Evolutionary conservation across 2,797 vertebrate genomes (phyloP), one percentile per base, ranked within the genome.

Genomic region (Pseudotriccus pelzelni): DNA sequence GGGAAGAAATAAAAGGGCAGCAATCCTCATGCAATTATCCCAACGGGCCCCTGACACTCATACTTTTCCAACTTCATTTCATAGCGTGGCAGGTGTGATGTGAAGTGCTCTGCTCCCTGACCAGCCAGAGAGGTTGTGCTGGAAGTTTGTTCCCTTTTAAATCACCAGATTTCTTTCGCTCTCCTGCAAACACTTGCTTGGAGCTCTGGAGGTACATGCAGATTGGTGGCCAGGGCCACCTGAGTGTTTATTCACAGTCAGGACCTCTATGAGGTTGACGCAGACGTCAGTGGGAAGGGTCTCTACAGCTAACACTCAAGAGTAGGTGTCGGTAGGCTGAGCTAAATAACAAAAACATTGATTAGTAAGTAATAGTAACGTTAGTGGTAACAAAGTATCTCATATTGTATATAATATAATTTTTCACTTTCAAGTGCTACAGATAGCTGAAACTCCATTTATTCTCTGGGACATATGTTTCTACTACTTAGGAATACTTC

Each of bases 251-350:
- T 62, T 64, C 30, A 15, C 39, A 63, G 55, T 58, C 36, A 28
- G 37, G 32, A 50, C 53, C 27, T 66, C 43, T 36, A 7, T 0
- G 0, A 81, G 19, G 10, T 2, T 70, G 63, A 41, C 0, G 0
- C 1, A 3, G 30, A 8, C 16, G 64, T 85, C 41, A 36, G 28
- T 2, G 7, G 20, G 63, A 62, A 79, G 49, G 63, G 47, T 68
- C 53, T 36, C 60, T 49, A 10, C 28, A 87, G 59, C 21, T 44
- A 37, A 2, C 32, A 7, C 32, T 47, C 36, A 24, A 44, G 34
- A 47, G 41, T 43, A 72, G 36, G n/a, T 53, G 60, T 59, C 76
- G 32, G 47, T 44, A 84, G 36, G 7, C 41, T 39, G 41, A 83
- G 52, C 34, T 37, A 53, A 66, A 32, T 44, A 76, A 60, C n/a